These are phyloP conservation scores for Phainopepla nitens DNA, from an alignment of 2,113 vertebrate species.

Conservation along the genomic window DNA sequence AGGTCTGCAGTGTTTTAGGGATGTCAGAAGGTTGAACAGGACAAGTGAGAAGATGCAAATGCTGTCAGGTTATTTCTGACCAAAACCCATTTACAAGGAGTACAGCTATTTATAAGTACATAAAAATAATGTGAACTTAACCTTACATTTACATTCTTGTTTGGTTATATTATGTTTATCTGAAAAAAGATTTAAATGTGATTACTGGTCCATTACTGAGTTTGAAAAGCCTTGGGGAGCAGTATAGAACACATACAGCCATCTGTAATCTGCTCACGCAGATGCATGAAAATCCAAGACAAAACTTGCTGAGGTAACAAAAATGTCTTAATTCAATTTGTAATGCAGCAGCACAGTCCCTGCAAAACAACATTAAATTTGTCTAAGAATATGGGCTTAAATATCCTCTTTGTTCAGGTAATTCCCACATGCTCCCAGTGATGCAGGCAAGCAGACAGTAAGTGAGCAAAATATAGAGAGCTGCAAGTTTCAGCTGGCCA, in stretches of 20 bases:
- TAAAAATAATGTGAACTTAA: background rate
- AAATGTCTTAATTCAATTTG: background rate
- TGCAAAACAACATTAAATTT: background rate
- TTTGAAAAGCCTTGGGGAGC: background rate
- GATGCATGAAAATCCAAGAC: background rate
- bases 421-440: background rate
- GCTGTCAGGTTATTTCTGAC: background rate
- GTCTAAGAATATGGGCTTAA: background rate
- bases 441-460: background rate
- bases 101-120: background rate
- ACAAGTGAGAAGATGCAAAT: background rate
- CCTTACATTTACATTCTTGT: background rate
- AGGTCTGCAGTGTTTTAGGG: background rate
- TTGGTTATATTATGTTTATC: background rate
- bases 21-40: background rate
- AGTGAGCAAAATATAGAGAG: background rate
- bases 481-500: constrained; percentile 33
- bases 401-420: background rate
- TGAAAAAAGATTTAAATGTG: background rate
- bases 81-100: background rate
- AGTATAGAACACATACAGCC: background rate
- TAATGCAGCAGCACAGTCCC: background rate
- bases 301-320: background rate
- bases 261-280: background rate
- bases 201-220: background rate